phyloP scores from a whole-genome alignment of 1,140 invertebrate genomes.

The Formica selysi region DNA sequence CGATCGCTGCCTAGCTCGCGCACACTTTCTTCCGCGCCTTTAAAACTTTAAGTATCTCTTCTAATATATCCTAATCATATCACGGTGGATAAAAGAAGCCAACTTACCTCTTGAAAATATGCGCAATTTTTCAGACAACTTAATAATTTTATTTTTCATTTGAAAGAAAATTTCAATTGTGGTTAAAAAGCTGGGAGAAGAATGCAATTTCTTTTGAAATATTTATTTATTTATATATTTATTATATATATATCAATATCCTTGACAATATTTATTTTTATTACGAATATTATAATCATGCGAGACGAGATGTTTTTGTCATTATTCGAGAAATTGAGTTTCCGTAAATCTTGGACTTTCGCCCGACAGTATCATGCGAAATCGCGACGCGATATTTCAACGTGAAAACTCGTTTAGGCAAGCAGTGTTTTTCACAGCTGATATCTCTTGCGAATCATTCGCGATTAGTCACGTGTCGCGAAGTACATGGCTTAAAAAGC shows the following conservation, averaged over 20 bases:
- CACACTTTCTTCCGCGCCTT: slow-evolving; percentile 69
- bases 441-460: slow-evolving; percentile 8
- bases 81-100: too few species aligned
- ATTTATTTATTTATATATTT: too few species aligned
- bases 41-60: slow-evolving; percentile 69
- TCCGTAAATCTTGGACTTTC: neutral
- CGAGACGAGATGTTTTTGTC: neutral
- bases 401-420: slow-evolving; percentile 39
- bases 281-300: neutral
- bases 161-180: too few species aligned
- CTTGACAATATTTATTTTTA: neutral
- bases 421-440: neutral
- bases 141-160: too few species aligned
- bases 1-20: slow-evolving; percentile 57
- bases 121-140: too few species aligned
- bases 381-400: slow-evolving; percentile 5
- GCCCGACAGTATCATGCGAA: neutral
- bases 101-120: too few species aligned
- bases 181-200: too few species aligned
- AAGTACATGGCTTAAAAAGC: slow-evolving; percentile 57
- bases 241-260: too few species aligned
- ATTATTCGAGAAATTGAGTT: neutral
- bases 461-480: slow-evolving; percentile 56
- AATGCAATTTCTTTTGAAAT: too few species aligned
- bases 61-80: slow-evolving; percentile 1